These are phyloP conservation scores for Gobio gobio DNA, from an alignment of 2,113 vertebrate genomes.

Conservation along the genomic window DNA sequence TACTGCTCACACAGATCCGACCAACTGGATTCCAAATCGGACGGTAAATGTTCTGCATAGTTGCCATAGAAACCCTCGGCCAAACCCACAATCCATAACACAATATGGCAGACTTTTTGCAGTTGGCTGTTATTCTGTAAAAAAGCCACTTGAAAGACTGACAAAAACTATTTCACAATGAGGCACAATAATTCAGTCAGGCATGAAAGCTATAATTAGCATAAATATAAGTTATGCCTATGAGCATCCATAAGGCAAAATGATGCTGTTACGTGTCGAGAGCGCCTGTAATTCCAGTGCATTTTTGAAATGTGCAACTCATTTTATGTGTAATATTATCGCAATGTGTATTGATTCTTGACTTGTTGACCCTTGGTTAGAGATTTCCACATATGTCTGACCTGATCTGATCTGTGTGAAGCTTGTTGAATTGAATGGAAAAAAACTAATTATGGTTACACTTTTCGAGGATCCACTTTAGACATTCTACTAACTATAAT, in stretches of 20 bases:
- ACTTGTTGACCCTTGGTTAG: constrained; percentile 11
- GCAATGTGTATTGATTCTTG: neutral
- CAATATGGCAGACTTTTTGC: constrained; percentile 13
- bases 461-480: no score
- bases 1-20: constrained; percentile 24
- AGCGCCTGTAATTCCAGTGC: neutral
- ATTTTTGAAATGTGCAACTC: constrained; percentile 8
- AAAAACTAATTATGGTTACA: neutral
- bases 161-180: constrained; percentile 16
- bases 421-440: neutral
- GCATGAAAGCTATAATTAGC: constrained; percentile 31
- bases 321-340: neutral
- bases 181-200: constrained; percentile 31
- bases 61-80: constrained; percentile 49
- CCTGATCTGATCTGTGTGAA: neutral
- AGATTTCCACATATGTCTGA: neutral
- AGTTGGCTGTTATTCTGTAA: constrained; percentile 22
- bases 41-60: constrained; percentile 42
- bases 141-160: constrained; percentile 16
- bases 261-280: neutral
- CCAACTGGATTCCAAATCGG: constrained; percentile 36
- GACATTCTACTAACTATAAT: no score
- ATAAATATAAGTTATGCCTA: constrained; percentile 29
- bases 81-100: constrained; percentile 26
- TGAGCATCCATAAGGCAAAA: neutral